Percentiles rank a stretch among this genome's conserved stretches.
phyloP scores from a whole-genome alignment of 1,140 invertebrate genomes.

The Xylocopa sonorina region DNA sequence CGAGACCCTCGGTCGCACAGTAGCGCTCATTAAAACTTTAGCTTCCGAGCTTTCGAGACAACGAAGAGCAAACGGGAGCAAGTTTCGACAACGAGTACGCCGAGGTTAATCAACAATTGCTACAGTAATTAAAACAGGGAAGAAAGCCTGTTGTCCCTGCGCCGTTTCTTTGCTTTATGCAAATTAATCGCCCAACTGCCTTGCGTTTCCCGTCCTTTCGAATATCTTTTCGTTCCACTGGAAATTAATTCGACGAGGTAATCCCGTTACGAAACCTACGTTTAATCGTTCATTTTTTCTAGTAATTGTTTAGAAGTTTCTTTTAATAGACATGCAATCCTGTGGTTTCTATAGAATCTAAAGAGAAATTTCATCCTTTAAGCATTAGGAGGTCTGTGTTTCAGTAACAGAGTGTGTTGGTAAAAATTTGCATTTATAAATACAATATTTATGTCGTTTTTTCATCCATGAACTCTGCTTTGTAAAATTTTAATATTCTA shows the following conservation, averaged over 20 bases:
- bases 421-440: no score
- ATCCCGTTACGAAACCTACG: background rate
- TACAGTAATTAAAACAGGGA: constrained; percentile 17
- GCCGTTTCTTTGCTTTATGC: background rate
- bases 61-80: constrained; percentile 4
- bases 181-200: background rate
- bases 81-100: constrained; percentile 8
- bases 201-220: background rate
- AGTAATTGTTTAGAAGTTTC: no score
- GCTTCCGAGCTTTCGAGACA: background rate
- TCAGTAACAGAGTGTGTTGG: no score
- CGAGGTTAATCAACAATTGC: constrained; percentile 3
- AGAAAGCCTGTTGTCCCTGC: background rate
- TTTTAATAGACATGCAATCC: no score
- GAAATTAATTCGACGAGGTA: background rate
- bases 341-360: no score
- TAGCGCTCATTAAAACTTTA: constrained; percentile 34
- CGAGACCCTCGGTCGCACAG: background rate
- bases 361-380: no score
- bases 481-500: no score
- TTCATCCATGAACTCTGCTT: no score
- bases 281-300: background rate
- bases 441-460: no score
- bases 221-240: no score
- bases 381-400: no score